A percentile compares a stretch with the other conserved stretches of the same genome.
Conservation (phyloP, 2,797 vertebrate genomes). For the Anguilla obscura region DNA sequence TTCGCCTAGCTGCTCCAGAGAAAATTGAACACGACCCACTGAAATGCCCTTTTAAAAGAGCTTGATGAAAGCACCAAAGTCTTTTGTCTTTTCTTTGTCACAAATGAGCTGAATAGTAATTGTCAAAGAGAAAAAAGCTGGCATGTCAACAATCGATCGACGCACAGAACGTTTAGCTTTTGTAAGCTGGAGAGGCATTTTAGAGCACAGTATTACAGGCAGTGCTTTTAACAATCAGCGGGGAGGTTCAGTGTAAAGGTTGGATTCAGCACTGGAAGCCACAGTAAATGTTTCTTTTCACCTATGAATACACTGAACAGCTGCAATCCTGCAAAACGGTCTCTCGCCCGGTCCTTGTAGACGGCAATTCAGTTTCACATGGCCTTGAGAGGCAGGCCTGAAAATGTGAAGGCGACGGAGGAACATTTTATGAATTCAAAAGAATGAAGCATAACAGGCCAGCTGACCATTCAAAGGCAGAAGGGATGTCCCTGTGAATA, state of each 20-base stretch:
- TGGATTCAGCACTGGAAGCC: neutral
- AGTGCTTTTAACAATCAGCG: neutral
- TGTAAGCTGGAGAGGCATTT: neutral
- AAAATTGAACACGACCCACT: neutral
- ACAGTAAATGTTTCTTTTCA: neutral
- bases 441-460: neutral
- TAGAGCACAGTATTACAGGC: neutral
- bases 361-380: neutral
- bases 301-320: neutral
- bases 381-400: neutral
- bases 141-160: neutral
- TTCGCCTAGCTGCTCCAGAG: neutral
- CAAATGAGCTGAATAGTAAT: neutral
- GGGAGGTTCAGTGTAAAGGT: neutral
- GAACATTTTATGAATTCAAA: neutral
- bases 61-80: neutral
- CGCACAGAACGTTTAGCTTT: neutral
- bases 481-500: neutral
- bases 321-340: neutral
- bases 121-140: neutral
- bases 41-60: neutral
- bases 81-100: neutral
- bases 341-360: neutral
- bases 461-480: slow-evolving; percentile 4
- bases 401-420: neutral